Conservation (phyloP, 1,140 invertebrate species). For the Drosophila ficusphila region DNA sequence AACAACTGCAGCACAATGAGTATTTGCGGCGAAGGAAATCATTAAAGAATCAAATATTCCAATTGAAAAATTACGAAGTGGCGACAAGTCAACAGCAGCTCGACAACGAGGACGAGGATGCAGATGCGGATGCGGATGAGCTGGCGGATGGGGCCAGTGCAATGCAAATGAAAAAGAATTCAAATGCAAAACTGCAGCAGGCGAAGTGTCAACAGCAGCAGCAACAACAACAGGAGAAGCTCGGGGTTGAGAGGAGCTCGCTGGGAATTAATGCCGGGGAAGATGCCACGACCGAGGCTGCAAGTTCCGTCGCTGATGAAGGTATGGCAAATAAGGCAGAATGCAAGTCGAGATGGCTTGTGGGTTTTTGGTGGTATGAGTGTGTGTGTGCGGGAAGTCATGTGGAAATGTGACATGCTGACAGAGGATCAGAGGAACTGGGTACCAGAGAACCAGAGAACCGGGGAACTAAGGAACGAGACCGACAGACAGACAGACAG, state of each 20-base stretch:
- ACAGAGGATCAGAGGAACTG: constrained; percentile 16
- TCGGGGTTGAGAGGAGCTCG: constrained; percentile 62
- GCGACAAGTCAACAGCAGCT: constrained; percentile 61
- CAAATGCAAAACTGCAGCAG: constrained; percentile 73
- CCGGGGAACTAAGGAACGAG: not conserved
- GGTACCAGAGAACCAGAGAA: constrained; percentile 15
- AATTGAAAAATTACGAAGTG: constrained; percentile 83
- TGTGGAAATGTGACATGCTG: constrained; percentile 65
- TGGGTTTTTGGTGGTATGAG: constrained; percentile 7
- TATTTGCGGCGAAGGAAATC: constrained; percentile 84
- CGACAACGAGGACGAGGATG: constrained; percentile 7
- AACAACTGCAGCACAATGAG: constrained; percentile 83
- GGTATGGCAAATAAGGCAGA: constrained; percentile 79
- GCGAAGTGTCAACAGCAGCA: constrained; percentile 59
- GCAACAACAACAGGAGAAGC: constrained; percentile 25
- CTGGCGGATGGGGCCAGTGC: constrained; percentile 24
- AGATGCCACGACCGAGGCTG: constrained; percentile 62
- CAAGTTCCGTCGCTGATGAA: constrained; percentile 74
- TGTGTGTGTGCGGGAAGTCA: constrained; percentile 53
- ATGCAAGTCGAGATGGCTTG: constrained; percentile 39
- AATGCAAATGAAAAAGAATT: constrained; percentile 74
- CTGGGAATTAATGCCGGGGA: constrained; percentile 74
- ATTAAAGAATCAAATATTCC: constrained; percentile 85
- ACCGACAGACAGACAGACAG: constrained; percentile 41
- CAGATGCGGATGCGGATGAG: constrained; percentile 8